A percentile compares a stretch with the other conserved stretches of the same genome.
Evolutionary conservation across 2,888 invertebrate genomes (phyloP).

Genomic region (Pandemis corylana): DNA sequence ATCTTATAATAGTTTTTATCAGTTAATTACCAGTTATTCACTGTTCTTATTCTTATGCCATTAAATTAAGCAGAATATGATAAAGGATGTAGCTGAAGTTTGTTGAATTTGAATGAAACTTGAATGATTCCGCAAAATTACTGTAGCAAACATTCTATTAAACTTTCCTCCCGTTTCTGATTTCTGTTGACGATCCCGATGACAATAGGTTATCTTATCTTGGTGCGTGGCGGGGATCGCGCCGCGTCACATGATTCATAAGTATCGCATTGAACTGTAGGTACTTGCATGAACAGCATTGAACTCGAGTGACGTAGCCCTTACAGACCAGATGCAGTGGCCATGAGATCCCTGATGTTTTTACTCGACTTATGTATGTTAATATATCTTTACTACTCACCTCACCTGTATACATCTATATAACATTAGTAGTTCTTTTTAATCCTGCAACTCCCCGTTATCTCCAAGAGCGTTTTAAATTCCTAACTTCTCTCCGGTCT

Average conservation of each 20-base stretch:
- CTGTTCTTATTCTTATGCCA: background rate
- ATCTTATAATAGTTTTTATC: background rate
- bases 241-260: conserved; percentile 37
- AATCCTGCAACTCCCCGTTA: no score
- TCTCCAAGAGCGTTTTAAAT: no score
- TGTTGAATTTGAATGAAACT: background rate
- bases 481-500: no score
- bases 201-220: conserved; percentile 23
- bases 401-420: no score
- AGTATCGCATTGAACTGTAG: conserved; percentile 18
- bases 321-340: background rate
- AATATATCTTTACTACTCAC: no score
- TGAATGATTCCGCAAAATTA: background rate
- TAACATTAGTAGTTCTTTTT: no score
- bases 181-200: background rate
- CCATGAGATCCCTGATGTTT: background rate
- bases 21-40: background rate
- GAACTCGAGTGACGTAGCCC: conserved; percentile 30
- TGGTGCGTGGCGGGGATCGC: conserved; percentile 17
- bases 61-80: no score
- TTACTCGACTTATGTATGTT: background rate
- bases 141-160: background rate
- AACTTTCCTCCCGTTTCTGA: background rate
- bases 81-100: no score
- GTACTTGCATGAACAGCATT: conserved; percentile 32